A percentile compares a stretch with the other conserved stretches of the same genome.
Evolutionary conservation across 2,797 vertebrate genomes (phyloP).

Genomic region (Sparidentex hasta): DNA sequence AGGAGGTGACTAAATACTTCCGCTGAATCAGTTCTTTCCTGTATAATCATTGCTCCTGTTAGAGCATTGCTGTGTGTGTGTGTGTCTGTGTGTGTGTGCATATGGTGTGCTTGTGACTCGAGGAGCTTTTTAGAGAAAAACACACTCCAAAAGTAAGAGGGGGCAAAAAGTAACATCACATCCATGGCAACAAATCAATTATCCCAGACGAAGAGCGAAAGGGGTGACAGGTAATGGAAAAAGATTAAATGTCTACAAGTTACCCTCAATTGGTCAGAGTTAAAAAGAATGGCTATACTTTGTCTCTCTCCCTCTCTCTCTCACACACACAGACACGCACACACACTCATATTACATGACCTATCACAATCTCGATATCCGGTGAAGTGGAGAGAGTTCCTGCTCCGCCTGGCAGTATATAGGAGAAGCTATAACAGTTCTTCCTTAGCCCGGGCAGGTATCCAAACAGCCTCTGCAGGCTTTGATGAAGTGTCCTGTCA

Average conservation of each 20-base stretch:
- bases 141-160: constrained; percentile 25
- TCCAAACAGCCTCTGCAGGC: constrained; percentile 75
- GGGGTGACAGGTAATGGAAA: constrained; percentile 49
- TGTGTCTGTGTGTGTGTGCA: neutral
- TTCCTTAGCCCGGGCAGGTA: constrained; percentile 64
- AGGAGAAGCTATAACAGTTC: constrained; percentile 62
- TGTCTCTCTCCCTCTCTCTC: constrained; percentile 14
- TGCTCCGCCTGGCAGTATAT: constrained; percentile 54
- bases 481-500: constrained; percentile 84
- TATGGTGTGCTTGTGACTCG: neutral
- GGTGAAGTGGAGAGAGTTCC: constrained; percentile 44
- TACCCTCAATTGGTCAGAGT: constrained; percentile 20
- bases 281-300: constrained; percentile 6
- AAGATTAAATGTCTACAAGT: constrained; percentile 48
- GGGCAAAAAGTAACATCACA: constrained; percentile 49
- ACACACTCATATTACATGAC: constrained; percentile 24
- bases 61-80: neutral
- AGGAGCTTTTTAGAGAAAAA: constrained; percentile 1
- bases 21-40: constrained; percentile 14
- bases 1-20: neutral
- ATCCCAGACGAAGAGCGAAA: constrained; percentile 41
- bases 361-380: constrained; percentile 49
- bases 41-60: constrained; percentile 14
- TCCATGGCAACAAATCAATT: constrained; percentile 72
- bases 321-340: neutral